These are phyloP conservation scores for Listrodromus nycthemerus DNA, from an alignment of 2,888 invertebrate species.

Conservation along the genomic window DNA sequence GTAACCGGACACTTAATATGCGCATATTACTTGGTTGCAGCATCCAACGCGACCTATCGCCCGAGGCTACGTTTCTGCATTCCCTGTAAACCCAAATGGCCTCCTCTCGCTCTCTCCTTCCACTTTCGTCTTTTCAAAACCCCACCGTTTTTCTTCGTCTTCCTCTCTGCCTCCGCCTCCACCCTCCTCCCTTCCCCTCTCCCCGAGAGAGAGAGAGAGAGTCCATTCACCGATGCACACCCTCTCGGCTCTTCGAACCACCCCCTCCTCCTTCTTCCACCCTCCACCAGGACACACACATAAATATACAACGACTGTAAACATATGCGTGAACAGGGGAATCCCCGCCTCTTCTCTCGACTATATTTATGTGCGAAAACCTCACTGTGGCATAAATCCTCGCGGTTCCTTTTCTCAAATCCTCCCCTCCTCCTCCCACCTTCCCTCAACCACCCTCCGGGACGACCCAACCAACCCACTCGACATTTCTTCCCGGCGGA, in stretches of 20 bases:
- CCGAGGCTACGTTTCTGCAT: slow-evolving; percentile 60
- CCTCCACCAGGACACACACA: background rate
- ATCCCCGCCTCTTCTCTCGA: slow-evolving; percentile 14
- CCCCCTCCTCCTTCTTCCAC: background rate
- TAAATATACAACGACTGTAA: slow-evolving; percentile 15
- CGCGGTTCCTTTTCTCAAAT: slow-evolving; percentile 36
- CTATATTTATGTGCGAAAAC: slow-evolving; percentile 47
- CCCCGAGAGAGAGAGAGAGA: background rate
- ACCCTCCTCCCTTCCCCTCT: slow-evolving; percentile 9
- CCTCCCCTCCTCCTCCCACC: slow-evolving; percentile 5
- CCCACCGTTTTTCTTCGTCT: slow-evolving; percentile 4
- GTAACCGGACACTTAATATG: slow-evolving; percentile 63
- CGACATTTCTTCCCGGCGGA: slow-evolving; percentile 25
- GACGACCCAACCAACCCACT: slow-evolving; percentile 10
- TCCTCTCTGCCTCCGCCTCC: background rate
- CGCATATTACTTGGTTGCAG: slow-evolving; percentile 58
- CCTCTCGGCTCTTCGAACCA: background rate
- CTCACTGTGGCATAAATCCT: slow-evolving; percentile 49
- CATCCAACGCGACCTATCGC: slow-evolving; percentile 58
- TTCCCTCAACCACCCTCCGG: too few species aligned
- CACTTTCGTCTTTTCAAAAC: slow-evolving; percentile 18
- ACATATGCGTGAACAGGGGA: slow-evolving; percentile 48
- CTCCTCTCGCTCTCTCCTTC: slow-evolving; percentile 6
- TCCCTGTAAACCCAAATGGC: slow-evolving; percentile 54
- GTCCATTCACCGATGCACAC: slow-evolving; percentile 7